phyloP scores from a whole-genome alignment of 2,797 vertebrate species.

The Luscinia luscinia region DNA sequence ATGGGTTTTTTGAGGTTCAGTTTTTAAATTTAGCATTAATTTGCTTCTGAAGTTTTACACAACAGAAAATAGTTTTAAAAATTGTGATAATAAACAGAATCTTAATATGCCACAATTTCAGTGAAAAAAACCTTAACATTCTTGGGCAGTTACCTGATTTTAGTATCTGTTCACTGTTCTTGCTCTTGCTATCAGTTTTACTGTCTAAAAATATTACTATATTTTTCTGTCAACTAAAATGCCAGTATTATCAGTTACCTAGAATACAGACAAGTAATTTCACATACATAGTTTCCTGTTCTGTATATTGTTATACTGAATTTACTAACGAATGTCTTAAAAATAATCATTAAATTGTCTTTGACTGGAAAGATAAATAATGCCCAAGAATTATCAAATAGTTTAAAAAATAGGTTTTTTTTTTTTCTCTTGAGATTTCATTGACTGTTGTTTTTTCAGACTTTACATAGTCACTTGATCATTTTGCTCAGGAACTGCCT shows the following conservation, averaged over 20 bases:
- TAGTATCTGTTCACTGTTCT: neutral
- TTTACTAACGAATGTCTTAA: neutral
- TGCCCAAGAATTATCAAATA: neutral
- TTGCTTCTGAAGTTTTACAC: neutral
- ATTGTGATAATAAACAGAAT: neutral
- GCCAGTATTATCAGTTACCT: neutral
- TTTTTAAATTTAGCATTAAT: neutral
- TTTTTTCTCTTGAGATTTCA: neutral
- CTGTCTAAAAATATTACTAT: neutral
- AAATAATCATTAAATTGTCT: neutral
- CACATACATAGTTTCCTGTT: neutral
- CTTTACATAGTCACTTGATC: neutral
- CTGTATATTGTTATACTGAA: neutral
- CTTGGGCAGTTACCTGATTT: neutral
- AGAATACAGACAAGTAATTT: neutral
- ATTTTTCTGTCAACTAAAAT: neutral
- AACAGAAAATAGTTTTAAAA: neutral
- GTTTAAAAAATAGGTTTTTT: neutral
- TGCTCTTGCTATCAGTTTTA: neutral
- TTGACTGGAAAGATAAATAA: neutral
- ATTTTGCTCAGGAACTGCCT: conserved; percentile 1
- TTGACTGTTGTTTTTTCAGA: neutral
- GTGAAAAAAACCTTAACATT: neutral
- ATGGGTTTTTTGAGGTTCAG: neutral
- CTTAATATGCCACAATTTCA: neutral